phyloP scores from a whole-genome alignment of 1,140 invertebrate genomes.

The Aphaenogaster ashmeadi region DNA sequence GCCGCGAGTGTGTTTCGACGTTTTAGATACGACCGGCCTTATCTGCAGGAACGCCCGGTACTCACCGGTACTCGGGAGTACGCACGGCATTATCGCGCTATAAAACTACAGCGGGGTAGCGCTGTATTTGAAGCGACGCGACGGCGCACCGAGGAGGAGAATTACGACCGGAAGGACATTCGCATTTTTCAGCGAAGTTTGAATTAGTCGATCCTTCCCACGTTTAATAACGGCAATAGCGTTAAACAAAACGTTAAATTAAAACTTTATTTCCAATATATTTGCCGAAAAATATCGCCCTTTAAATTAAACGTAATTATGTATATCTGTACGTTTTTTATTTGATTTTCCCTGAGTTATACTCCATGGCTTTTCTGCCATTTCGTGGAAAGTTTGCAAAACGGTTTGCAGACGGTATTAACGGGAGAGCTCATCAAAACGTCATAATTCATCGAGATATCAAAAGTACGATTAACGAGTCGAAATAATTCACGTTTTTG shows the following conservation, averaged over 20 bases:
- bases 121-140: slow-evolving; percentile 2
- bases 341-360: background rate
- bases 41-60: slow-evolving; percentile 34
- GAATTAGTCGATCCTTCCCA: background rate
- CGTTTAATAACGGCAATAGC: background rate
- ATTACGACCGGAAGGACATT: background rate
- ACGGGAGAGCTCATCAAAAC: slow-evolving; percentile 46
- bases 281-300: background rate
- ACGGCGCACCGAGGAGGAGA: background rate
- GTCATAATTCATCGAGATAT: slow-evolving; percentile 49
- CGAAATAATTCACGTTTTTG: slow-evolving; percentile 58
- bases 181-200: slow-evolving; percentile 16
- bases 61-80: slow-evolving; percentile 18
- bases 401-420: slow-evolving; percentile 23
- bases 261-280: background rate
- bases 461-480: slow-evolving; percentile 56
- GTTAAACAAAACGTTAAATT: background rate
- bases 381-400: background rate
- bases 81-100: slow-evolving; percentile 1
- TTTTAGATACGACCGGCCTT: slow-evolving; percentile 48
- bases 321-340: background rate
- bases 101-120: slow-evolving; percentile 7
- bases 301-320: background rate
- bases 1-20: slow-evolving; percentile 48
- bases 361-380: background rate